phyloP scores from a whole-genome alignment of 2,888 invertebrate species.

The Dexiosoma caninum region DNA sequence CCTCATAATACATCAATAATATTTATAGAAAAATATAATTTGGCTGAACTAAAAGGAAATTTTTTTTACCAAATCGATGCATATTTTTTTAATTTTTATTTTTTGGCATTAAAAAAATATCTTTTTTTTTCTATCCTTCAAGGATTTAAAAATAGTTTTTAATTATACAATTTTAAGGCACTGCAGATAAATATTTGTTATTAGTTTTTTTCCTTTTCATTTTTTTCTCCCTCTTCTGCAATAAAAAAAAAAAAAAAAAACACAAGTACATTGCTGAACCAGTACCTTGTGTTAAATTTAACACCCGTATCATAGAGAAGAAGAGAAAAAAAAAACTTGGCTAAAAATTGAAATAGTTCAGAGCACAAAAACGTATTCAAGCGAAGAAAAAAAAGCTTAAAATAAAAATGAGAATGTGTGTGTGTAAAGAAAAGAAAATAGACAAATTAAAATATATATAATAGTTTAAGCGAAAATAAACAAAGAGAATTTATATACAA shows the following conservation, averaged over 20 bases:
- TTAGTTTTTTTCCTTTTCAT: background rate
- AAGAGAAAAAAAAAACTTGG: conserved; percentile 34
- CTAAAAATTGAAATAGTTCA: conserved; percentile 2
- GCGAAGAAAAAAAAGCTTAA: background rate
- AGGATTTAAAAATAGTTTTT: conserved; percentile 27
- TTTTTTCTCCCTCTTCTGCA: background rate
- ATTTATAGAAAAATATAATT: background rate
- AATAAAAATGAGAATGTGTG: background rate
- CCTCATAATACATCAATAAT: background rate
- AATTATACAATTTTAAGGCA: conserved; percentile 32
- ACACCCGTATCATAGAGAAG: conserved; percentile 18
- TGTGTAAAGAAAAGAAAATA: background rate
- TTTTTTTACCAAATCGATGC: conserved; percentile 14
- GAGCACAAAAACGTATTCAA: background rate
- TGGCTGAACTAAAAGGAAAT: background rate
- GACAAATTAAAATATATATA: background rate
- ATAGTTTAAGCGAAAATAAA: background rate
- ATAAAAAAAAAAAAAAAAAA: no score
- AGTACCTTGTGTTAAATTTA: conserved; percentile 28
- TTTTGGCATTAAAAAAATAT: conserved; percentile 34
- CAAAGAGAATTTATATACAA: background rate
- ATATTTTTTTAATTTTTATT: conserved; percentile 1
- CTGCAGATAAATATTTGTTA: conserved; percentile 31
- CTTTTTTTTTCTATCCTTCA: no score
- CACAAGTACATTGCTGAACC: background rate